Percentiles rank a stretch among this genome's conserved stretches.
Evolutionary conservation across 2,113 vertebrate species (phyloP).

Genomic region (Arenaria interpres): DNA sequence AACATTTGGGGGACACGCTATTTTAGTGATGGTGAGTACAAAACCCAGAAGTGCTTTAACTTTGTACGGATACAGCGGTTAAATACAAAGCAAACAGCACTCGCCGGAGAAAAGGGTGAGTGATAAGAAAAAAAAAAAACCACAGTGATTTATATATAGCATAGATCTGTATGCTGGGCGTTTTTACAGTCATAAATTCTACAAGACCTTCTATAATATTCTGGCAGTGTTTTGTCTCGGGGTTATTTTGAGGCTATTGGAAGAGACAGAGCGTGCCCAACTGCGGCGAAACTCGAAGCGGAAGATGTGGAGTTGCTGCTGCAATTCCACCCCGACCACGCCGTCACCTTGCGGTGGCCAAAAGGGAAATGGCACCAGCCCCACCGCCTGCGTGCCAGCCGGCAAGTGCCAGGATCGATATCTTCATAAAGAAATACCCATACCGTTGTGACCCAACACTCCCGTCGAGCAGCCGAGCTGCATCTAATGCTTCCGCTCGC

Average conservation of each 20-base stretch:
- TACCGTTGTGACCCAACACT: not conserved
- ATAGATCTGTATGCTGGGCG: not conserved
- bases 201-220: not conserved
- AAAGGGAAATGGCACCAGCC: not conserved
- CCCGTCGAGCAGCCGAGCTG: not conserved
- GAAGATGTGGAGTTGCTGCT: not conserved
- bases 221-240: not conserved
- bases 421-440: not conserved
- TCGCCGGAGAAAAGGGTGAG: not conserved
- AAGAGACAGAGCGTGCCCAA: not conserved
- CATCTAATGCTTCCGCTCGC: not conserved
- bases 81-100: not conserved
- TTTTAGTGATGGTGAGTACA: not conserved
- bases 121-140: accelerated
- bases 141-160: not conserved
- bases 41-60: not conserved
- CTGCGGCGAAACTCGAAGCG: not conserved
- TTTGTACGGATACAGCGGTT: not conserved
- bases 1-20: not conserved
- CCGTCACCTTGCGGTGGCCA: not conserved
- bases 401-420: not conserved
- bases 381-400: accelerated
- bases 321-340: not conserved
- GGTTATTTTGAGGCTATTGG: not conserved
- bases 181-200: not conserved